phyloP scores from a whole-genome alignment of 2,888 invertebrate species.

The Eucriotettix oculatus region DNA sequence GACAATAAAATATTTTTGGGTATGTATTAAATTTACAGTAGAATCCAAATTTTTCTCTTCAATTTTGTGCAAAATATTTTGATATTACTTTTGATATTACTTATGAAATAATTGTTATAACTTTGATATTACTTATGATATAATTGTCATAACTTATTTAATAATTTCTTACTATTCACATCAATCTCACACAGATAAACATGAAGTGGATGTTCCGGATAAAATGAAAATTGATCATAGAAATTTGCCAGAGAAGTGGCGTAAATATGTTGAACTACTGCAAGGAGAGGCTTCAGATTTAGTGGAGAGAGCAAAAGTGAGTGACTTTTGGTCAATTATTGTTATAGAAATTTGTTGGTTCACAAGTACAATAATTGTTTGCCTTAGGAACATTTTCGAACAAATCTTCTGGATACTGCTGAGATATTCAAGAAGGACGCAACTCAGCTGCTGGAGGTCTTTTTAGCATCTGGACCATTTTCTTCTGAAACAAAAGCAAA shows the following conservation, averaged over 20 bases:
- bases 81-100: no score
- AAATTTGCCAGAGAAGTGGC: slow-evolving; percentile 48
- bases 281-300: slow-evolving; percentile 49
- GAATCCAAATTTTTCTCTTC: no score
- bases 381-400: slow-evolving; percentile 44
- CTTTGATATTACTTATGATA: no score
- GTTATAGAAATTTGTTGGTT: background rate
- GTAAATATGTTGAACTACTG: slow-evolving; percentile 47
- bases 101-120: no score
- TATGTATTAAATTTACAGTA: no score
- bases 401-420: slow-evolving; percentile 50
- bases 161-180: no score
- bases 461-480: slow-evolving; percentile 49
- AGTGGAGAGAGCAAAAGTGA: slow-evolving; percentile 51
- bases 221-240: slow-evolving; percentile 38
- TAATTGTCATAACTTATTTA: no score
- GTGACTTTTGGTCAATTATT: background rate
- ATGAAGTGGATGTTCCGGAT: slow-evolving; percentile 49
- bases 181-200: slow-evolving; percentile 33
- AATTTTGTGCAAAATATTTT: no score
- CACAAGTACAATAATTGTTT: background rate
- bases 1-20: no score
- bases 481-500: slow-evolving; percentile 32
- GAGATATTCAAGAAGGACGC: slow-evolving; percentile 54
- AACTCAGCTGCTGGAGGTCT: slow-evolving; percentile 47